Conservation (phyloP, 2,888 invertebrate species). For the Leptarthrus brevirostris region DNA sequence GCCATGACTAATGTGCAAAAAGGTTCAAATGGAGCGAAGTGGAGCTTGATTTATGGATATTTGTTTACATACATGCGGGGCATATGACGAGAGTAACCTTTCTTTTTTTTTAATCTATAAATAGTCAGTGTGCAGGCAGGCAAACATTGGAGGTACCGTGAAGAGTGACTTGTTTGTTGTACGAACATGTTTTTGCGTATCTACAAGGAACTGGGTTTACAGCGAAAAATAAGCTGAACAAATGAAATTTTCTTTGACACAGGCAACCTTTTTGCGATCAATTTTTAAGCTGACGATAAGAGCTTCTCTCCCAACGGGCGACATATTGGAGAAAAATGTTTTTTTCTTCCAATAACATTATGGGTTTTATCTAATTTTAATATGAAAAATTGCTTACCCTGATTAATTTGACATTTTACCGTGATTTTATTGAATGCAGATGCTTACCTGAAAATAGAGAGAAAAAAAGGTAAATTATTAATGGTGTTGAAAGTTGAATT, state of each 20-base stretch:
- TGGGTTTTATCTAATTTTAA: too few species aligned
- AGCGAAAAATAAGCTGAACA: slow-evolving; percentile 20
- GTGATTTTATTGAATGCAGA: background rate
- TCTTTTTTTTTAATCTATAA: slow-evolving; percentile 10
- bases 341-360: background rate
- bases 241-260: slow-evolving; percentile 1
- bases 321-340: background rate
- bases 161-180: background rate
- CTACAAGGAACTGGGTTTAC: background rate
- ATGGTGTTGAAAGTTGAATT: too few species aligned
- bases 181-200: background rate
- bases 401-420: background rate
- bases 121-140: slow-evolving; percentile 1
- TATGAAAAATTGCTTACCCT: slow-evolving; percentile 13
- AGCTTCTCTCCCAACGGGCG: slow-evolving; percentile 13
- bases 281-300: slow-evolving; percentile 35
- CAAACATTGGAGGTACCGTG: background rate
- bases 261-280: slow-evolving; percentile 1
- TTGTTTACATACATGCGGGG: slow-evolving; percentile 1
- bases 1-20: slow-evolving; percentile 44
- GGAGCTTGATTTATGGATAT: slow-evolving; percentile 42
- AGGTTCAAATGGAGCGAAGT: background rate
- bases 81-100: slow-evolving; percentile 16
- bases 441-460: slow-evolving; percentile 26
- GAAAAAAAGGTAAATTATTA: too few species aligned